These are phyloP conservation scores for Auanema freiburgensis DNA, from an alignment of 2,888 invertebrate genomes.

Conservation along the genomic window DNA sequence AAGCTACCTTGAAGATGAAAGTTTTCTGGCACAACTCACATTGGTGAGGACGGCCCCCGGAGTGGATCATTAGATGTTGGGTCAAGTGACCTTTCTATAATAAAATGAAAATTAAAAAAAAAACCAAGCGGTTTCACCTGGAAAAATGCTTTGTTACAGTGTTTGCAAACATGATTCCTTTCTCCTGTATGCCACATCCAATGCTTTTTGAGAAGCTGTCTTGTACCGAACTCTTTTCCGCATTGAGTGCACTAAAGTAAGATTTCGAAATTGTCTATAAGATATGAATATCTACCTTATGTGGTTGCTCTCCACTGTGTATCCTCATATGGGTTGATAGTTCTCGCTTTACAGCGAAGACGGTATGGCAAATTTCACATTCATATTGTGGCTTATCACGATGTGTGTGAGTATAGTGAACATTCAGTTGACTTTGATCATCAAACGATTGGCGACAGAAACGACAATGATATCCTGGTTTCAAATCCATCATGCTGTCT, in stretches of 20 bases:
- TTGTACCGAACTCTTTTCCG: constrained; percentile 67
- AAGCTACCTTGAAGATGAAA: constrained; percentile 62
- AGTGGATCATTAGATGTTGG: constrained; percentile 64
- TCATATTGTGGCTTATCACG: constrained; percentile 52
- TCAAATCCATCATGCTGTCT: constrained; percentile 10
- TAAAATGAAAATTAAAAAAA: neutral
- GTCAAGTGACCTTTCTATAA: constrained; percentile 64
- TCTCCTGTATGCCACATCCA: constrained; percentile 67
- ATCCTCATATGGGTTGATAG: constrained; percentile 65
- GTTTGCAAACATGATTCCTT: constrained; percentile 65
- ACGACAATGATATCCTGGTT: constrained; percentile 8
- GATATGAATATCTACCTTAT: constrained; percentile 35
- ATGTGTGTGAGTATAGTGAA: constrained; percentile 18
- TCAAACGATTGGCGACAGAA: constrained; percentile 13
- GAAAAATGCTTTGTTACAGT: constrained; percentile 65
- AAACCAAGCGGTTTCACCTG: constrained; percentile 52
- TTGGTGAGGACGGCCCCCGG: constrained; percentile 58
- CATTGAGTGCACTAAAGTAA: constrained; percentile 63
- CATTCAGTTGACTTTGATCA: constrained; percentile 15
- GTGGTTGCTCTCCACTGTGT: constrained; percentile 65
- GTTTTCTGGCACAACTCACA: constrained; percentile 63
- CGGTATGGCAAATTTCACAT: constrained; percentile 64
- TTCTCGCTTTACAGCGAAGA: constrained; percentile 65
- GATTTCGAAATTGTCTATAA: neutral
- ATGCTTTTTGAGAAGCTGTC: constrained; percentile 66